Percentiles rank a stretch among this genome's conserved stretches.
Evolutionary conservation across 2,113 vertebrate species (phyloP).

Genomic region (Elephantulus edwardii): DNA sequence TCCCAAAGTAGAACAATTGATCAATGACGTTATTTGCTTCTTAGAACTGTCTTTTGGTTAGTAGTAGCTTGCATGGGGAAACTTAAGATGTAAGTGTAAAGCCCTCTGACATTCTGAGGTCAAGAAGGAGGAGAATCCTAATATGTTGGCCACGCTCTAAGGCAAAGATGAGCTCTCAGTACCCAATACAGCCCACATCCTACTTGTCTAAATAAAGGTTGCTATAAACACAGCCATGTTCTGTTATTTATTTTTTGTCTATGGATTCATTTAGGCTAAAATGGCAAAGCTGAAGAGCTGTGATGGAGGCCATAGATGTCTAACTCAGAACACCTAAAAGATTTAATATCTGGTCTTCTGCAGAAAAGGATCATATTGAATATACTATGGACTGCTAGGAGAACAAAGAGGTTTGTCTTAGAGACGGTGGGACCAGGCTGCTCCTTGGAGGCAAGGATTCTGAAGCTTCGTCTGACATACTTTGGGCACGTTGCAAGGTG

Average conservation of each 20-base stretch:
- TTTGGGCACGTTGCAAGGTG: no score
- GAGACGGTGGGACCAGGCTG: no score
- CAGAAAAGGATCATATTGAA: background rate
- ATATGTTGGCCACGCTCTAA: background rate
- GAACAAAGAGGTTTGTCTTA: no score
- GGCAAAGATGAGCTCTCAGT: background rate
- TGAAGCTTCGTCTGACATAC: no score
- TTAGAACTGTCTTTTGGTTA: background rate
- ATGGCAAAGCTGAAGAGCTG: background rate
- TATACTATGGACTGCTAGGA: no score
- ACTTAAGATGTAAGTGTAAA: background rate
- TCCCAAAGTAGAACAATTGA: background rate
- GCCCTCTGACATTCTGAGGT: background rate
- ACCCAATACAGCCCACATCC: background rate
- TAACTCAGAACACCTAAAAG: background rate
- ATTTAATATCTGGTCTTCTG: background rate
- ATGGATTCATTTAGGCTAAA: background rate
- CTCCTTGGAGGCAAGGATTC: no score
- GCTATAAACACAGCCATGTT: background rate
- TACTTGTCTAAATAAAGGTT: slow-evolving; percentile 24
- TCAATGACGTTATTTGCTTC: background rate
- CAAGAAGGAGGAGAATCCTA: background rate
- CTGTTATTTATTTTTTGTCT: background rate
- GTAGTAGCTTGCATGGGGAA: background rate
- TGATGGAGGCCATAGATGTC: background rate